Evolutionary conservation across 2,888 invertebrate genomes (phyloP).

Genomic region (Campaea margaritaria): DNA sequence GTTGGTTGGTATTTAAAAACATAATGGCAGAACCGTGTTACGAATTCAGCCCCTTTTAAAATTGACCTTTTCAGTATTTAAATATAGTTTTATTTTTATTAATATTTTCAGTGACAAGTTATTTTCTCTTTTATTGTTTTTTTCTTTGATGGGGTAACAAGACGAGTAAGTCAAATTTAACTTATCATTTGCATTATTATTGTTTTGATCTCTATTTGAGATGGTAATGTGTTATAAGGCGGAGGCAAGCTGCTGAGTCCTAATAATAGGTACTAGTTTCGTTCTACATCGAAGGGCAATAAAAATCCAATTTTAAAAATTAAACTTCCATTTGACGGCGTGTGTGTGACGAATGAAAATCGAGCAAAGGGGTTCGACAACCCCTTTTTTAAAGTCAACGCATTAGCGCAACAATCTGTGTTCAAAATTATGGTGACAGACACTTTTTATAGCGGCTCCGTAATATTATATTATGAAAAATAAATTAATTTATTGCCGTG

Average conservation of each 20-base stretch:
- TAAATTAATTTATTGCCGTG: constrained; percentile 78
- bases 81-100: no score
- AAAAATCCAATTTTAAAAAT: constrained; percentile 81
- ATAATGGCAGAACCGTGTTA: no score
- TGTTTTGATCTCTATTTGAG: no score
- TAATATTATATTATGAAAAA: constrained; percentile 69
- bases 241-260: not conserved
- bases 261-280: constrained; percentile 48
- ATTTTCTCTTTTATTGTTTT: no score
- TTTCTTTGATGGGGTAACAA: no score
- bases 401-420: constrained; percentile 81
- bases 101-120: no score
- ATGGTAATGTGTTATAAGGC: no score
- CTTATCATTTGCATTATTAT: no score
- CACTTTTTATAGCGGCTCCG: constrained; percentile 72
- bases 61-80: no score
- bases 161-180: no score
- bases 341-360: constrained; percentile 81
- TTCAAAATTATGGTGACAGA: constrained; percentile 80
- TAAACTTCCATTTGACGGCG: constrained; percentile 79
- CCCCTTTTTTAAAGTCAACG: constrained; percentile 71
- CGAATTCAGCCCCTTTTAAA: no score
- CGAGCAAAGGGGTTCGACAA: constrained; percentile 72
- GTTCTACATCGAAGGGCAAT: constrained; percentile 67
- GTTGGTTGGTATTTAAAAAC: no score